Base-by-base conservation (phyloP, 1,140 invertebrate species). In the Pseudomyrmex flavicornis region DNA sequence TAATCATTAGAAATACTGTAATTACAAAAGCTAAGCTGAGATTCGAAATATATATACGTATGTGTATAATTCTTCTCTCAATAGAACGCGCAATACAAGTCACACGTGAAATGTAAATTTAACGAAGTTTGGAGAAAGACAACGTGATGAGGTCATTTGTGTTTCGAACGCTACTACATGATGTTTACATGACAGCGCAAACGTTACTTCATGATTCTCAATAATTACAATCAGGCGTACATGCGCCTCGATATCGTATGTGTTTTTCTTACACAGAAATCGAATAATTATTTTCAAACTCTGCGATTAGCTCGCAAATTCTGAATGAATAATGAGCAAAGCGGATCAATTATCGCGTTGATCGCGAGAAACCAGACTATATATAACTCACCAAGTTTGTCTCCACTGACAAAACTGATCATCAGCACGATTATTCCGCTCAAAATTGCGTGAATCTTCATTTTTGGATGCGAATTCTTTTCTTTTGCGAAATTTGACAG, bases 101-200 rank as follows among this genome's bases (percentile, higher is more conserved):
- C 1, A 20, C 20, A 35, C 20, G 15, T 8, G 22, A 35, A 17
- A 65, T 35, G 12, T 9, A 76, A 76, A 66, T 76, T 65, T 15
- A 75, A 10, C 1, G 9, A 50, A 62, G 9, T 44, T 35, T n/a
- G 7, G 22, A 66, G 22, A 52, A 76, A 35, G 35, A 35, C 5
- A 35, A 35, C 35, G 35, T 35, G 35, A 35, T 35, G 15, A 76
- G 74, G 74, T 76, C 46, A 65, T 12, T 8, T 44, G 59, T 65
- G 15, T 48, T 76, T 56, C 9, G 48, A 2, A 15, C n/a, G 1
- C 7, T 61, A 50, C 1, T 13, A 48, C 13, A 26, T 2, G 46
- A 4, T 76, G 20, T 65, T 76, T 76, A 76, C 61, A 54, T 8
- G 46, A 5, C 50, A 56, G 22, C 26, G 46, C 22, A 50, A 75